Conservation (phyloP, 2,797 vertebrate species). For the Xerus rutilus region DNA sequence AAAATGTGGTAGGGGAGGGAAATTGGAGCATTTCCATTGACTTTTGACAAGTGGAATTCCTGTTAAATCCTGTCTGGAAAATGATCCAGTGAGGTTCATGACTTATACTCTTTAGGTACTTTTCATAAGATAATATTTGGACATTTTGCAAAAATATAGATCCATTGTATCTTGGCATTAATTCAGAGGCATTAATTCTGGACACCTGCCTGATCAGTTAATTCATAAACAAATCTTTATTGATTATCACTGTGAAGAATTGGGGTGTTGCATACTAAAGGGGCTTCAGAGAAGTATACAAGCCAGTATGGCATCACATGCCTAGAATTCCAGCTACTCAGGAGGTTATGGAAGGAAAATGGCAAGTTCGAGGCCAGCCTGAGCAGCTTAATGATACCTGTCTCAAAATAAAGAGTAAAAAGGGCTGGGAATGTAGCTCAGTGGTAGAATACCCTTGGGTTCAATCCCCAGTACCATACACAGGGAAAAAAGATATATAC, state of each 20-base stretch:
- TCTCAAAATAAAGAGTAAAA: no score
- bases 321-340: no score
- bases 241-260: slow-evolving; percentile 31
- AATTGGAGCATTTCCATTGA: slow-evolving; percentile 21
- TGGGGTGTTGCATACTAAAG: slow-evolving; percentile 23
- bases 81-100: slow-evolving; percentile 48
- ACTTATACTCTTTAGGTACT: slow-evolving; percentile 51
- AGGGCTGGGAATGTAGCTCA: no score
- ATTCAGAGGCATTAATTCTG: slow-evolving; percentile 56
- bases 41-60: slow-evolving; percentile 72
- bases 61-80: slow-evolving; percentile 56
- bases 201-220: slow-evolving; percentile 44
- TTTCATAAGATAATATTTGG: slow-evolving; percentile 47
- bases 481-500: slow-evolving; percentile 19
- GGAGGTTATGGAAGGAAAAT: no score
- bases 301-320: no score
- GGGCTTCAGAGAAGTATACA: slow-evolving; percentile 34
- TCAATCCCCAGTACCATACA: no score
- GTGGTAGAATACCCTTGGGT: no score
- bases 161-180: slow-evolving; percentile 44
- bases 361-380: no score
- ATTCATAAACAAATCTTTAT: slow-evolving; percentile 55
- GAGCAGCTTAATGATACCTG: no score
- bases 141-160: slow-evolving; percentile 45
- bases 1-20: neutral